Percentiles rank a stretch among this genome's conserved stretches.
Conservation (phyloP, 2,888 invertebrate species). For the Minunthozetes semirufus region DNA sequence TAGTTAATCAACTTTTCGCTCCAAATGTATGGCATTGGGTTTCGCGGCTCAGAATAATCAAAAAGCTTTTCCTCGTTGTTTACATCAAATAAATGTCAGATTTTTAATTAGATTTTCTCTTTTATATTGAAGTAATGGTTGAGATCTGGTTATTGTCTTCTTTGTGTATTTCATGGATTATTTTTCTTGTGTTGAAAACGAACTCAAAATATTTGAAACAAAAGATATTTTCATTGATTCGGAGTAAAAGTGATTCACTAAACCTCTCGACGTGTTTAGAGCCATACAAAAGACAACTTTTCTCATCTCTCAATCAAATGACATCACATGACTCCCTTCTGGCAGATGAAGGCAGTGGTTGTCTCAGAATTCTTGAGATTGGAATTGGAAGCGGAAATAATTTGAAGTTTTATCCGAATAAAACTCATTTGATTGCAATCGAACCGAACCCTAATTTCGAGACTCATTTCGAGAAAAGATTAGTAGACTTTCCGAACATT, state of each 20-base stretch:
- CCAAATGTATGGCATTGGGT: not conserved
- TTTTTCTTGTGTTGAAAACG: not conserved
- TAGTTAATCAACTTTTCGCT: too few relatives aligned
- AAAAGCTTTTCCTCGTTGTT: too few relatives aligned
- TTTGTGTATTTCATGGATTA: not conserved
- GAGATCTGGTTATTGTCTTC: conserved; percentile 5
- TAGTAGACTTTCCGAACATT: conserved; percentile 27
- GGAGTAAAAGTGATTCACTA: conserved; percentile 2
- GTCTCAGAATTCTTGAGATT: conserved; percentile 42
- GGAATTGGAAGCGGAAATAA: conserved; percentile 42
- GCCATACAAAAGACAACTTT: conserved; percentile 5
- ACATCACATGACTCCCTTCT: not conserved
- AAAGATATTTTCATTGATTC: conserved; percentile 18
- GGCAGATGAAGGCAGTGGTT: not conserved
- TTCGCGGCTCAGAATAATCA: not conserved
- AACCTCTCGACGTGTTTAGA: conserved; percentile 19
- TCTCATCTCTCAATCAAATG: not conserved
- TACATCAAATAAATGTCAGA: not conserved
- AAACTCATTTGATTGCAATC: conserved; percentile 41
- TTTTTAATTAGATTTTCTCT: not conserved
- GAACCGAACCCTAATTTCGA: conserved; percentile 43
- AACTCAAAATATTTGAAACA: conserved; percentile 15
- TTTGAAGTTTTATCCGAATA: conserved; percentile 43
- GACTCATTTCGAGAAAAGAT: conserved; percentile 39
- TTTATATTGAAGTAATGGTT: not conserved